These are phyloP conservation scores for Morelia viridis DNA, from an alignment of 2,797 vertebrate genomes.

Conservation along the genomic window DNA sequence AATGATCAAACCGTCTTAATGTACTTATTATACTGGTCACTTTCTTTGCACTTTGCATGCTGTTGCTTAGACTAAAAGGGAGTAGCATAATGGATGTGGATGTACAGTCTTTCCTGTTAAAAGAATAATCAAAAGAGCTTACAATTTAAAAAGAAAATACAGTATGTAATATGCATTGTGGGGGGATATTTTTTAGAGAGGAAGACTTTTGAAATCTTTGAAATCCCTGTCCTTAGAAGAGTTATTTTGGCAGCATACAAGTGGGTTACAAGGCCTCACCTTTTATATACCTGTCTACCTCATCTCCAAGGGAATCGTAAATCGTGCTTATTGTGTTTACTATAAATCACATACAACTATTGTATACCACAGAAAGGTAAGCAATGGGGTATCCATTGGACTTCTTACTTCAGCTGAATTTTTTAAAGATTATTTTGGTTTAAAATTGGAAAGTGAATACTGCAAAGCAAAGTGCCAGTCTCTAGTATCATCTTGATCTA, in stretches of 20 bases:
- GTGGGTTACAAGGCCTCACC: background rate
- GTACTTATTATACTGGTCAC: background rate
- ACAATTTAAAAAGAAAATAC: background rate
- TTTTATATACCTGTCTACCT: background rate
- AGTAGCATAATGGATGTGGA: no score
- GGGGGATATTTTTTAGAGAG: background rate
- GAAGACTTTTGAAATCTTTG: background rate
- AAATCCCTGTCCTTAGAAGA: background rate
- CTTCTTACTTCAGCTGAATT: no score
- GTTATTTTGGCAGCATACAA: background rate
- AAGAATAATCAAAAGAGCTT: background rate
- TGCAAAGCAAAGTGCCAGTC: no score
- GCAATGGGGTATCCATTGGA: no score
- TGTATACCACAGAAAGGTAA: background rate
- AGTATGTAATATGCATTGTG: background rate
- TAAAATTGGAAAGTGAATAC: no score
- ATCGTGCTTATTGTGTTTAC: background rate
- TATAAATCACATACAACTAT: background rate
- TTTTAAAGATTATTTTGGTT: no score
- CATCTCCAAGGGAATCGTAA: background rate
- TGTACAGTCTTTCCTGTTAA: background rate
- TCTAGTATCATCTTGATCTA: no score
- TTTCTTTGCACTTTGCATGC: background rate
- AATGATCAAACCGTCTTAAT: no score
- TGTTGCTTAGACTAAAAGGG: no score